Evolutionary conservation across 2,797 vertebrate genomes (phyloP).

Genomic region (Australoheros facetus): DNA sequence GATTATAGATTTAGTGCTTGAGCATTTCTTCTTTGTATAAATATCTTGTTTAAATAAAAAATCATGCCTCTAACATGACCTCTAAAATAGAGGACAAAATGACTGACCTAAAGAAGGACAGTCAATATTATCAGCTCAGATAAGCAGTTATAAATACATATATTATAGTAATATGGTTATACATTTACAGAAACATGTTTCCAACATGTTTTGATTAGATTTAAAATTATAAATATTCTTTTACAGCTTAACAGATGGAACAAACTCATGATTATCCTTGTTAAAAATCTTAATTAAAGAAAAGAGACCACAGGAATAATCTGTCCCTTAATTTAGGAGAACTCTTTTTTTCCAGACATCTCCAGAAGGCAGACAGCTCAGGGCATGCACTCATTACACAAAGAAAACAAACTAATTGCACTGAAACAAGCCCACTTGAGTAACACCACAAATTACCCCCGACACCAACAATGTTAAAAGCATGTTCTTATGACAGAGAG

Average conservation of each 20-base stretch:
- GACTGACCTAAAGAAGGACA: not conserved
- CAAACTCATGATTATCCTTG: not conserved
- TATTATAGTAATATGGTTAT: not conserved
- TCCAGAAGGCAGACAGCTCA: conserved; percentile 24
- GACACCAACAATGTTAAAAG: conserved; percentile 62
- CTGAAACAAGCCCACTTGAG: conserved; percentile 55
- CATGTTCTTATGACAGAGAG: conserved; percentile 55
- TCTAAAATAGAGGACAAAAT: not conserved
- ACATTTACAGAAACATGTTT: not conserved
- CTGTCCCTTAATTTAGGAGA: not conserved
- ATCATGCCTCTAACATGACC: not conserved
- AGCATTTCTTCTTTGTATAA: not conserved
- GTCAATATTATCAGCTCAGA: not conserved
- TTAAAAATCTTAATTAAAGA: not conserved
- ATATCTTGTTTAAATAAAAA: not conserved
- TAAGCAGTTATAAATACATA: not conserved
- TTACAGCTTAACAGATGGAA: not conserved
- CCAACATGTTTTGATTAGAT: not conserved
- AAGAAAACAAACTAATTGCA: conserved; percentile 62
- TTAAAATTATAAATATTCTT: not conserved
- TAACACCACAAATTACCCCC: conserved; percentile 52
- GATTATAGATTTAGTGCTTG: no score
- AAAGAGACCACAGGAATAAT: not conserved
- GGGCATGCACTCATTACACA: conserved; percentile 47
- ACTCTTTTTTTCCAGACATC: not conserved